phyloP scores from a whole-genome alignment of 2,113 vertebrate genomes.

The Dasyurus viverrinus region DNA sequence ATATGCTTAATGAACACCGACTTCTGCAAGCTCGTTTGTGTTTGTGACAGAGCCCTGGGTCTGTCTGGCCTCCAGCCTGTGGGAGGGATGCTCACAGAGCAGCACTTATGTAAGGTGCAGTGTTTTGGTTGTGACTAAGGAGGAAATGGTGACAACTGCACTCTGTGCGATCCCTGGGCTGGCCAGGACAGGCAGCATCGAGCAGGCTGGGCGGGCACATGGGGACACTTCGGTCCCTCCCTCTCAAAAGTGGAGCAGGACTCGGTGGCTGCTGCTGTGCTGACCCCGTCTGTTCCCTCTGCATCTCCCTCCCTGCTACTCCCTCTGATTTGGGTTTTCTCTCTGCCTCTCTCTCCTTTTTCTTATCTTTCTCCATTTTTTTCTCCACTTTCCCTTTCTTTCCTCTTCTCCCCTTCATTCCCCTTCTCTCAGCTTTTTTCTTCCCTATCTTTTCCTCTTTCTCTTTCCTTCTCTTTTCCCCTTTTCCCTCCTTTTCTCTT shows the following conservation, averaged over 20 bases:
- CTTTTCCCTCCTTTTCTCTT: neutral
- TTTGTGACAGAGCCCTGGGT: neutral
- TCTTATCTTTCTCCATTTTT: neutral
- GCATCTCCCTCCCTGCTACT: neutral
- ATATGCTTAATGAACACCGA: neutral
- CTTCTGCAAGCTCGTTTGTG: no score
- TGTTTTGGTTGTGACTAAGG: rapidly evolving
- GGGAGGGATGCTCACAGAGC: neutral
- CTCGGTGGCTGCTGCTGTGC: rapidly evolving
- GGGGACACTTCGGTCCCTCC: neutral
- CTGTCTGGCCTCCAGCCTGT: neutral
- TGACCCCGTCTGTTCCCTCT: neutral
- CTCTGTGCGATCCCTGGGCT: neutral
- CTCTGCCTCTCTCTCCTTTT: neutral
- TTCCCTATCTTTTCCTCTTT: neutral
- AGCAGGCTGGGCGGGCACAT: neutral
- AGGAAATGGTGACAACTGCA: neutral
- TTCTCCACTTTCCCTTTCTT: neutral
- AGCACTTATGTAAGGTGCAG: neutral
- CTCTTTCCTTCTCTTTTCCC: neutral
- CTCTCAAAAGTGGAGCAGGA: neutral
- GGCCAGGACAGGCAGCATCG: rapidly evolving
- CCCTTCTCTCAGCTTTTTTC: neutral
- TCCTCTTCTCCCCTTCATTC: neutral
- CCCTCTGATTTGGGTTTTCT: neutral